Conservation (phyloP, 2,113 vertebrate species). For the Vidua chalybeata region DNA sequence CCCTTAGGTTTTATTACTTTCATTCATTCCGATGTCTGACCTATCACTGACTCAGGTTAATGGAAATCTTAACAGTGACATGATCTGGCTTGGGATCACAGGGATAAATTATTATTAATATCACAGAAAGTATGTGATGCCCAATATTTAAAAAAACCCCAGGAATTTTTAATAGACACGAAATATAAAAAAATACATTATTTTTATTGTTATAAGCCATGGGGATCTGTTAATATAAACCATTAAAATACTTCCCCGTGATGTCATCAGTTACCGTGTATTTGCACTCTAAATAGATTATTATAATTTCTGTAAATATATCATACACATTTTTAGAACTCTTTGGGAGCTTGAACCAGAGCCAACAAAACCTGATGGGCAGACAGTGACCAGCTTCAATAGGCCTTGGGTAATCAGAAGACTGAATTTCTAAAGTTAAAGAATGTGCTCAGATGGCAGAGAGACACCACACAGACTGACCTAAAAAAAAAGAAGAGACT, state of each 20-base stretch:
- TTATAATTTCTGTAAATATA: slow-evolving; percentile 49
- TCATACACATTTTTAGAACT: slow-evolving; percentile 47
- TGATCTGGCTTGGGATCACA: not conserved
- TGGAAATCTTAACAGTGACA: not conserved
- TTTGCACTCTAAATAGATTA: slow-evolving; percentile 52
- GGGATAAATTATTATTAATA: not conserved
- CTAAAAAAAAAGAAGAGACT: not conserved
- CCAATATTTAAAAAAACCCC: not conserved
- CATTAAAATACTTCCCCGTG: slow-evolving; percentile 7
- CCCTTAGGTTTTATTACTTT: not conserved
- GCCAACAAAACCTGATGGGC: not conserved
- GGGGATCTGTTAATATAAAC: slow-evolving; percentile 19
- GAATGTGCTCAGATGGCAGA: not conserved
- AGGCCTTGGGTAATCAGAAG: not conserved
- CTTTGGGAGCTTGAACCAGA: not conserved
- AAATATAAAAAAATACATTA: slow-evolving; percentile 20
- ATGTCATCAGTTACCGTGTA: slow-evolving; percentile 29
- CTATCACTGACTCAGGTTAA: not conserved
- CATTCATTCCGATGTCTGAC: not conserved
- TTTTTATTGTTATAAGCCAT: slow-evolving; percentile 12
- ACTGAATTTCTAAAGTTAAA: not conserved
- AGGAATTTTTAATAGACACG: not conserved
- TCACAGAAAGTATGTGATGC: not conserved
- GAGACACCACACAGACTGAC: not conserved
- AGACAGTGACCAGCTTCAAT: slow-evolving; percentile 30